Evolutionary conservation across 2,888 invertebrate species (phyloP), one percentile per base, ranked within the genome.

Genomic region (Harmothoe impar): DNA sequence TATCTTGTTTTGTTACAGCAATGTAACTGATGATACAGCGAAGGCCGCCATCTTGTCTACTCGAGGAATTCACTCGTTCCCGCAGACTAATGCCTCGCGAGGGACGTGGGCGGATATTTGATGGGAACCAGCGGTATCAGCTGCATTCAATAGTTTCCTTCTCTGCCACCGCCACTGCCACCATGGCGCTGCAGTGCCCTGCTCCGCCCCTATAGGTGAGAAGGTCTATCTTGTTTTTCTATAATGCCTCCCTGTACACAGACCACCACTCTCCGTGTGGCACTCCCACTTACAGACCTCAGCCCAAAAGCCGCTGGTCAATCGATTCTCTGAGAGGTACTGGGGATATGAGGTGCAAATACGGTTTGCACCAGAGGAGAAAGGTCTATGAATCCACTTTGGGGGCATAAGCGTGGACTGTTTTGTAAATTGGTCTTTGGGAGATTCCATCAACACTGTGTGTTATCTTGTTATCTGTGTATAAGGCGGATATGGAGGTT

Each of bases 161-260:
- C 3, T 10, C 10, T 43, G 10, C 43, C 43, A 7, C 43, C 10
- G 15, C 23, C 62, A 7, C 43, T 43, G 15, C 23, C 62, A 12
- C 23, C 43, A n/a, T 62, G 62, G 62, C 15, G 62, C 23, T 1
- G 62, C 23, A 20, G 62, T 15, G 3, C 10, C 62, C 10, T 43
- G 10, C 43, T 43, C 3, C 43, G 23, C 5, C 20, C 23, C 23
- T 62, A 20, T n/a, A 20, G 15, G 62, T 62, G n/a, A 20, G 62
- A 62, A n/a, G 20, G 62, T n/a, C 62, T 62, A 62, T 20, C 62
- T 62, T 62, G 62, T 62, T 62, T 62, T 62, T n/a, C 62, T n/a
- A 62, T 62, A 62, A 62, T 62, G 15, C 62, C 62, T 62, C n/a
- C n/a, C 62, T 62, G 62, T 62, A 15, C 5, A 62, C 23, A n/a